Percentiles rank a stretch among this genome's conserved stretches.
Conservation (phyloP, 2,797 vertebrate species). For the Liparis tanakae region DNA sequence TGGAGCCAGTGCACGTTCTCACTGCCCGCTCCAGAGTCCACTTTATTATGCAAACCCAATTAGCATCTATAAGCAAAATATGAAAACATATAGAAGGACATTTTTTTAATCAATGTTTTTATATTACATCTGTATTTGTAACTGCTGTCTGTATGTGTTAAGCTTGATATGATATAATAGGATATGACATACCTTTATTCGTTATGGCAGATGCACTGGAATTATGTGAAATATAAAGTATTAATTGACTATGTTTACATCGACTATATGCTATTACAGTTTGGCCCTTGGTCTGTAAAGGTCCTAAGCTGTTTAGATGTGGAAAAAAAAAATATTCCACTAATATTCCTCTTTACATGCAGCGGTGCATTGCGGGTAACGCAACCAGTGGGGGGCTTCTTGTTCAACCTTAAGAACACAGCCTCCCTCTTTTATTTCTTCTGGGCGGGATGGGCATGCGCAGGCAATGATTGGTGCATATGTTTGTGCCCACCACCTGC, state of each 20-base stretch:
- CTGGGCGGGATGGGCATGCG: too few relatives aligned
- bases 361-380: too few relatives aligned
- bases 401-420: too few relatives aligned
- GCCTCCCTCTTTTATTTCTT: too few relatives aligned
- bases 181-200: too few relatives aligned
- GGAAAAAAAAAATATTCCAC: background rate
- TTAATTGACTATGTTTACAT: background rate
- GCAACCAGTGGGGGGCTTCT: too few relatives aligned
- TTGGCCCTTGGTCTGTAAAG: background rate
- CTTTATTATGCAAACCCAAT: background rate
- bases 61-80: background rate
- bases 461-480: too few relatives aligned
- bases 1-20: background rate
- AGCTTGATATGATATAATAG: too few relatives aligned
- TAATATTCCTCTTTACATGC: background rate
- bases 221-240: background rate
- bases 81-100: background rate
- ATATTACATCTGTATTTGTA: background rate
- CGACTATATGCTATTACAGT: background rate
- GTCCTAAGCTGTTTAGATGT: background rate
- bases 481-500: too few relatives aligned
- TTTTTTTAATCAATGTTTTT: background rate
- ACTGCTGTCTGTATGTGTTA: background rate
- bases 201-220: background rate
- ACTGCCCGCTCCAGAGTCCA: background rate